Evolutionary conservation across 2,888 invertebrate species (phyloP).

Genomic region (Trichacis sp.): DNA sequence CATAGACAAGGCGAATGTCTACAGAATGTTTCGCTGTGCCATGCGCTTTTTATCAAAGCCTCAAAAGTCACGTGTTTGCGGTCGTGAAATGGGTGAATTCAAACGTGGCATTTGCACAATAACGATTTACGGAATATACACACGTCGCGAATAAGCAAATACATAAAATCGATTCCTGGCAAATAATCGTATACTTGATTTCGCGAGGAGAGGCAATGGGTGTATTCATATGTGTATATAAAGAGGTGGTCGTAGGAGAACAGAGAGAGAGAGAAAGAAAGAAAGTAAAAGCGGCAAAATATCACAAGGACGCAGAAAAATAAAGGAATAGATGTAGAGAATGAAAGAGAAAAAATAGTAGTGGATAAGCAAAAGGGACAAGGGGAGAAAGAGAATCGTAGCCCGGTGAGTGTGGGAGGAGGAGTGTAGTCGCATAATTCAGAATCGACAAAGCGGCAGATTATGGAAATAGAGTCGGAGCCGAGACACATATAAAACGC

Average conservation of each 20-base stretch:
- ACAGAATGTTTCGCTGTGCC: too few relatives aligned
- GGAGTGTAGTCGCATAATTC: constrained; percentile 65
- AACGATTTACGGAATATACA: constrained; percentile 54
- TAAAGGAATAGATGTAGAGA: too few relatives aligned
- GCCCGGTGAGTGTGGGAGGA: constrained; percentile 34
- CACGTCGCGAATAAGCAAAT: constrained; percentile 57
- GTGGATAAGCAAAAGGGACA: constrained; percentile 18
- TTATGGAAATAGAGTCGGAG: constrained; percentile 68
- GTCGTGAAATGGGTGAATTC: constrained; percentile 47
- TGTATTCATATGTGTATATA: not conserved
- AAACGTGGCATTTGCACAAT: constrained; percentile 46
- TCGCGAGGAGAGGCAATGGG: constrained; percentile 20
- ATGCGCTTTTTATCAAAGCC: not conserved
- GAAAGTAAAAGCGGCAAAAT: too few relatives aligned
- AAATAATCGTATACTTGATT: constrained; percentile 67
- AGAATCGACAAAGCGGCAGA: constrained; percentile 69
- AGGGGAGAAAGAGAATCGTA: too few relatives aligned
- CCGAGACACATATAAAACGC: constrained; percentile 46
- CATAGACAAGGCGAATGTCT: too few relatives aligned
- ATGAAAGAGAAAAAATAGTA: constrained; percentile 37
- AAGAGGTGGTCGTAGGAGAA: not conserved
- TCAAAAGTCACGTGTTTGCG: constrained; percentile 3
- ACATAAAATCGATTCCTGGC: constrained; percentile 67
- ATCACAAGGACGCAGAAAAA: too few relatives aligned
- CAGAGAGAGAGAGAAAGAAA: too few relatives aligned